A percentile compares a stretch with the other conserved stretches of the same genome.
phyloP scores from a whole-genome alignment of 2,113 vertebrate genomes.

The Rana temporaria region DNA sequence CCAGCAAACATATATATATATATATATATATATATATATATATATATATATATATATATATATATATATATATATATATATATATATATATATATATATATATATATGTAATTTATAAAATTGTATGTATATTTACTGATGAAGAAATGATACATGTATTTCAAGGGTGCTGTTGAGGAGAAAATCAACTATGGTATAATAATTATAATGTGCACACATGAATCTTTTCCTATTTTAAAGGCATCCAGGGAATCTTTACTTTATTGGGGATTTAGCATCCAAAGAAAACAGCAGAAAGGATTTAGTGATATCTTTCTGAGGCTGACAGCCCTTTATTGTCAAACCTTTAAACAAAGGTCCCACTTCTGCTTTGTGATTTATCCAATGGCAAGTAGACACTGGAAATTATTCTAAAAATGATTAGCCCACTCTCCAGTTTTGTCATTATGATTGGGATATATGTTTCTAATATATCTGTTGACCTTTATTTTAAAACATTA shows the following conservation, averaged over 20 bases:
- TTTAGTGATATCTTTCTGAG: conserved; percentile 10
- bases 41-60: no score
- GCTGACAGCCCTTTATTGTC: conserved; percentile 25
- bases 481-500: conserved; percentile 54
- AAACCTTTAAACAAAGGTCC: conserved; percentile 48
- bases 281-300: conserved; percentile 34
- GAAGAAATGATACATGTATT: neutral
- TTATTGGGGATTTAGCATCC: conserved; percentile 29
- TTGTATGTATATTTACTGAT: neutral
- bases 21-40: no score
- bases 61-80: no score
- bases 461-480: conserved; percentile 51
- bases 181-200: neutral
- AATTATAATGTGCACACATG: neutral
- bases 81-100: no score
- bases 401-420: conserved; percentile 36
- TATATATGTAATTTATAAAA: neutral
- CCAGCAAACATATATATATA: no score
- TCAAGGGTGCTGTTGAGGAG: neutral
- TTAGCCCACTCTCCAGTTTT: conserved; percentile 25
- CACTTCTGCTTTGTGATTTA: conserved; percentile 33
- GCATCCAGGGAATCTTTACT: conserved; percentile 2
- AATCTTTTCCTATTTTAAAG: neutral
- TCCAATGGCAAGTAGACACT: conserved; percentile 17
- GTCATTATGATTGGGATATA: conserved; percentile 50